Base-by-base conservation (phyloP, 2,888 invertebrate species). In the Orthonevra nobilis region DNA sequence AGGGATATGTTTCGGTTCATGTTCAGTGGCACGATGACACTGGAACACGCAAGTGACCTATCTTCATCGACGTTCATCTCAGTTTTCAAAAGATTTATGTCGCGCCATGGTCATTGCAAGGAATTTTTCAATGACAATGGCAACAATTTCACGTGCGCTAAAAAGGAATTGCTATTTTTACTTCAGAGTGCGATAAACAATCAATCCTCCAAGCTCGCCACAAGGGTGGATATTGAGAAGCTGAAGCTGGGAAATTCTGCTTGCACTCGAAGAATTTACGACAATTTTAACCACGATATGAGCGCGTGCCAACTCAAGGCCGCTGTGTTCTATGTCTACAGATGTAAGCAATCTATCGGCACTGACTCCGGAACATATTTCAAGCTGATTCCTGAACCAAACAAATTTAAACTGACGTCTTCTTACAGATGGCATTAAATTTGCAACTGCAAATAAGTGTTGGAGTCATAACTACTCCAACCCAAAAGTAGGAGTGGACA, bases 211-310 rank as follows among this genome's bases (percentile, higher is more conserved):
- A 9, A 44, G 40, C 0, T 36, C 52, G 12, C 54, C 54, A 68
- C 12, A 68, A 68, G 74, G 68, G 60, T 3, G 68, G 68, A 1
- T 73, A 64, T 15, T 50, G 60, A 66, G 52, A 73, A 12, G 9
- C 40, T 2, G 50, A 58, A 1, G 73, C 52, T 7, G 14, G 30
- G 46, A 6, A 48, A 46, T 2, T 10, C 10, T 17, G 9, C 15
- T 20, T 3, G 34, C 36, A 7, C 44, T 12, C 9, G n/a, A 38
- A 58, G 4, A 36, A 58, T 46, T 26, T 14, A 26, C 38, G 6
- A 56, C 44, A 0, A 14, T 52, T 2, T 26, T 52, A 15, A 12
- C 42, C 5, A 40, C 50, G n/a, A 23, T 30, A 10, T 40, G 42
- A 40, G 52, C 28, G 3, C 30, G 40, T n/a, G 7, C 28, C 6